phyloP scores from a whole-genome alignment of 2,113 vertebrate genomes.

The Ginglymostoma cirratum region DNA sequence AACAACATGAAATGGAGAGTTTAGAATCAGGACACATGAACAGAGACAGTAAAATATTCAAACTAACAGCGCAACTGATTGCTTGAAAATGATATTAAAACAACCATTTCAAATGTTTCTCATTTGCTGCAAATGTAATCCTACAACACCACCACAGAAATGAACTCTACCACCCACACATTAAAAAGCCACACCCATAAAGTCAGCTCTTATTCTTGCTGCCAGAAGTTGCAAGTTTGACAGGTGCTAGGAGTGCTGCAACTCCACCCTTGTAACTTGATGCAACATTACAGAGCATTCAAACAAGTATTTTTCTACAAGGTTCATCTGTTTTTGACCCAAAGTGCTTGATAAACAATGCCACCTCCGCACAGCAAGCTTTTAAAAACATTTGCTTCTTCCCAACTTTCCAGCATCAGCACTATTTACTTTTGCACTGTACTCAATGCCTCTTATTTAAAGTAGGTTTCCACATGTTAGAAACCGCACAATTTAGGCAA shows the following conservation, averaged over 20 bases:
- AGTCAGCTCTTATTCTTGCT: neutral
- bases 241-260: neutral
- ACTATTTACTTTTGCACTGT: too few relatives aligned
- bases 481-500: neutral
- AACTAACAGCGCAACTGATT: neutral
- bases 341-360: neutral
- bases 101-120: neutral
- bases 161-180: neutral
- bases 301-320: neutral
- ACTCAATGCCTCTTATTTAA: too few relatives aligned
- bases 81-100: neutral
- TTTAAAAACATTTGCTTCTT: too few relatives aligned
- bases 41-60: conserved; percentile 2
- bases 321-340: neutral
- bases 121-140: neutral
- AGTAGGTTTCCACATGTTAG: too few relatives aligned
- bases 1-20: conserved; percentile 46
- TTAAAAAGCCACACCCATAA: neutral
- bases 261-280: neutral
- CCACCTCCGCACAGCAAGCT: neutral
- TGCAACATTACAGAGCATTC: neutral
- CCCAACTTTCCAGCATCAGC: too few relatives aligned
- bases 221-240: neutral
- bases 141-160: neutral
- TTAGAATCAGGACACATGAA: conserved; percentile 16